Percentiles rank a stretch among this genome's conserved stretches.
phyloP scores from a whole-genome alignment of 2,888 invertebrate species.

The Eupithecia insigniata region DNA sequence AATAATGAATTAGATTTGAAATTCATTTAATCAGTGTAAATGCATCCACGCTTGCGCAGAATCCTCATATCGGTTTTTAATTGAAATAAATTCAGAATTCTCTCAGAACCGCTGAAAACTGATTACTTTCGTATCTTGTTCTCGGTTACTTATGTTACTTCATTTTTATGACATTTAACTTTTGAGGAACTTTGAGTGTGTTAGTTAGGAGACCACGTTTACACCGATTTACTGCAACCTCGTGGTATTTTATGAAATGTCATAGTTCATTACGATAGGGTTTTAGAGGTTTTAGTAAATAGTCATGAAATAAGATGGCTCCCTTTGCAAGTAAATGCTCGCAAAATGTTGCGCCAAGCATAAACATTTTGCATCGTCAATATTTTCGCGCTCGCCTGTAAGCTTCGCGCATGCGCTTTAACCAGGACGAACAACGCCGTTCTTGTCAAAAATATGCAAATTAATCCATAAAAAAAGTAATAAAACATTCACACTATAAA shows the following conservation, averaged over 20 bases:
- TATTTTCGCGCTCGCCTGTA: conserved; percentile 61
- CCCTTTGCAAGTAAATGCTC: conserved; percentile 10
- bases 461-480: conserved; percentile 79
- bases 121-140: conserved; percentile 69
- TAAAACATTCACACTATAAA: conserved; percentile 64
- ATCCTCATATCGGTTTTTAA: conserved; percentile 70
- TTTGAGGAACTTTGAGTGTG: conserved; percentile 8
- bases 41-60: conserved; percentile 69
- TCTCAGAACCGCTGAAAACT: conserved; percentile 68
- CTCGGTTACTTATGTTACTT: conserved; percentile 47
- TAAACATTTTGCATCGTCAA: conserved; percentile 84
- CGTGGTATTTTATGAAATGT: not conserved
- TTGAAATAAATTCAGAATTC: conserved; percentile 79
- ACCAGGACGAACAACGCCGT: conserved; percentile 52
- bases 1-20: not conserved
- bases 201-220: not conserved
- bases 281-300: not conserved
- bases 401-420: conserved; percentile 70
- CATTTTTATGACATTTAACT: conserved; percentile 36
- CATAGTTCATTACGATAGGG: not conserved
- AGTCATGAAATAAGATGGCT: not conserved
- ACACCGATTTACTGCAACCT: not conserved
- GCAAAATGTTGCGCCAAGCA: conserved; percentile 68
- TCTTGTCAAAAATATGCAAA: conserved; percentile 83
- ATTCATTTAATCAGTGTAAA: conserved; percentile 60